Evolutionary conservation across 2,113 vertebrate genomes (phyloP), one percentile per base, ranked within the genome.

Genomic region (Guaruba guarouba): DNA sequence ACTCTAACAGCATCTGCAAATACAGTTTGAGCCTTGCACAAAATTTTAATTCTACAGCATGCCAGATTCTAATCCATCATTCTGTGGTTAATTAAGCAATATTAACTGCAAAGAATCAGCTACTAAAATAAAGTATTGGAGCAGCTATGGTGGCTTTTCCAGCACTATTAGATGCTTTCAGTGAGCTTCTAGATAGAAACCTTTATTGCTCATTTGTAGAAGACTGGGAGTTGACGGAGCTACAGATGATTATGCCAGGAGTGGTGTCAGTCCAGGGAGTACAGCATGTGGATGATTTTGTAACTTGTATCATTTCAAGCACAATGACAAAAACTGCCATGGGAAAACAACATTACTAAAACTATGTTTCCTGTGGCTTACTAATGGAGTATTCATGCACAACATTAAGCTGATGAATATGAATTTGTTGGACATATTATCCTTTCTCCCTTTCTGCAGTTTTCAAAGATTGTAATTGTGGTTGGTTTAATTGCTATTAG

Each of bases 401-500:
- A 94, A 59, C 88, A 80, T 83, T 92, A 96, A 86, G 85, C 63
- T 90, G 82, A 82, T 86, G 71, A 95, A 94, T 93, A 75, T 75
- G 70, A 92, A 80, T 90, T 93, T 86, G 54, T 88, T 92, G 82
- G 90, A 79, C n/a, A 57, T 43, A 39, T 80, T 91, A 94, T 75
- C 29, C 55, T 81, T 96, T 81, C 54, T 96, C 92, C 85, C 88
- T 88, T 83, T 95, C 78, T 90, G 82, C 59, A 59, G 44, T 88
- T 94, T 94, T 95, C 82, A 82, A 91, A 88, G 51, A 88, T 75
- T 85, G 64, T 28, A 89, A 95, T 95, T 95, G 90, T 80, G 67
- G 91, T 88, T 93, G 46, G 63, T 77, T 94, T 96, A 95, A 96
- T 93, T 94, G 82, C 84, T 90, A 46, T 88, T 90, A 90, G 67